Evolutionary conservation across 2,797 vertebrate species (phyloP).

Genomic region (Rhabdomys pumilio): DNA sequence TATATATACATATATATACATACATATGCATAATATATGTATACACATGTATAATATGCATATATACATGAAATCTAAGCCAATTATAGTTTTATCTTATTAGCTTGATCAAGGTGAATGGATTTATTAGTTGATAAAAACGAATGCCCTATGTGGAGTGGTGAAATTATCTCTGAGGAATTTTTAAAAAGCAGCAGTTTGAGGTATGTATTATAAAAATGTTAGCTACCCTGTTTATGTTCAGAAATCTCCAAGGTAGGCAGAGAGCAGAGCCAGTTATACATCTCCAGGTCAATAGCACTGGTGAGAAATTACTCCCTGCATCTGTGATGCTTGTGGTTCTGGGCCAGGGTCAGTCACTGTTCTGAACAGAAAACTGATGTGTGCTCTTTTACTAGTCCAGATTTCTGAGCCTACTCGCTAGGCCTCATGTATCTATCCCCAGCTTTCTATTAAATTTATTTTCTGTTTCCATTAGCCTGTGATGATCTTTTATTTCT

Average conservation of each 20-base stretch:
- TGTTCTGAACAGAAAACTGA: not conserved
- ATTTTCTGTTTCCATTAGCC: slow-evolving; percentile 62
- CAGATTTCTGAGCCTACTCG: not conserved
- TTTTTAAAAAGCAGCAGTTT: not conserved
- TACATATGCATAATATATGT: not conserved
- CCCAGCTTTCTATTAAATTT: not conserved
- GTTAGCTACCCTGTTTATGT: slow-evolving; percentile 39
- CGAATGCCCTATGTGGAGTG: not conserved
- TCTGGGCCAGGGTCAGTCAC: not conserved
- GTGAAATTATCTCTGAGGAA: not conserved
- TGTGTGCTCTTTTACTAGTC: not conserved
- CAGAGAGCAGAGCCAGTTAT: not conserved
- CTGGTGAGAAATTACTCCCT: not conserved
- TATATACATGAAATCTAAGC: not conserved
- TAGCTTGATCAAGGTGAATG: not conserved
- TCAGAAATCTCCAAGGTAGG: not conserved
- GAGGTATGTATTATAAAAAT: slow-evolving; percentile 5
- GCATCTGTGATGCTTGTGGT: not conserved
- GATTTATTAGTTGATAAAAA: not conserved
- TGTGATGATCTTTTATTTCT: slow-evolving; percentile 23
- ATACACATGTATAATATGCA: too few species aligned
- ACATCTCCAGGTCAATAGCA: not conserved
- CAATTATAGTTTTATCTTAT: not conserved
- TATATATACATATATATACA: not conserved
- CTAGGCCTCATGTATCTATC: not conserved